A percentile compares a stretch with the other conserved stretches of the same genome.
Conservation (phyloP, 2,797 vertebrate genomes). For the Iguana delicatissima region DNA sequence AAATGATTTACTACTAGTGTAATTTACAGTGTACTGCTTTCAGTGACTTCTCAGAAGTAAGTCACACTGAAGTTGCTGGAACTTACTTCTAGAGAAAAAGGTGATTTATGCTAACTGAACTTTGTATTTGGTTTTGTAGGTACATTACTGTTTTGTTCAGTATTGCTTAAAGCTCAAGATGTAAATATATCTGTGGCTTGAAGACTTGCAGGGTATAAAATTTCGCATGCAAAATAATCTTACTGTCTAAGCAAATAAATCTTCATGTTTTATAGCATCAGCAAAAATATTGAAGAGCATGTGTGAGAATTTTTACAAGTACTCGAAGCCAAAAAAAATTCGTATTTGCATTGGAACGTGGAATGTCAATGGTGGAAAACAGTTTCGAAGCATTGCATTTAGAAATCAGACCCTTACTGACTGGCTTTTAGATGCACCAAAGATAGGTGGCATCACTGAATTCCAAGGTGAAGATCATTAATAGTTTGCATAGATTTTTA, state of each 20-base stretch:
- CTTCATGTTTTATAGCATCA: constrained; percentile 85
- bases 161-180: neutral
- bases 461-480: constrained; percentile 88
- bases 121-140: neutral
- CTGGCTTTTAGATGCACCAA: constrained; percentile 96
- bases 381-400: constrained; percentile 97
- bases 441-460: constrained; percentile 89
- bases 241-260: neutral
- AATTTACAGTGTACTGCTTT: neutral
- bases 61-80: no score
- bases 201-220: neutral
- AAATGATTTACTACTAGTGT: neutral
- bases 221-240: constrained; percentile 23
- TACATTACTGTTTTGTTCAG: neutral
- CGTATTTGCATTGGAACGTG: constrained; percentile 94
- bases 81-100: neutral
- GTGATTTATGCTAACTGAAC: neutral
- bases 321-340: constrained; percentile 92
- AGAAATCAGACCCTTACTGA: constrained; percentile 98
- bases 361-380: constrained; percentile 98
- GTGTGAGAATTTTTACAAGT: constrained; percentile 96
- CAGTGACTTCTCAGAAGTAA: no score
- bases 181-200: neutral
- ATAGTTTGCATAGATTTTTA: constrained; percentile 23
- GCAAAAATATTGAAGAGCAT: constrained; percentile 94